These are phyloP conservation scores for Periphyllus acericola DNA, from an alignment of 2,888 invertebrate species.

Conservation along the genomic window DNA sequence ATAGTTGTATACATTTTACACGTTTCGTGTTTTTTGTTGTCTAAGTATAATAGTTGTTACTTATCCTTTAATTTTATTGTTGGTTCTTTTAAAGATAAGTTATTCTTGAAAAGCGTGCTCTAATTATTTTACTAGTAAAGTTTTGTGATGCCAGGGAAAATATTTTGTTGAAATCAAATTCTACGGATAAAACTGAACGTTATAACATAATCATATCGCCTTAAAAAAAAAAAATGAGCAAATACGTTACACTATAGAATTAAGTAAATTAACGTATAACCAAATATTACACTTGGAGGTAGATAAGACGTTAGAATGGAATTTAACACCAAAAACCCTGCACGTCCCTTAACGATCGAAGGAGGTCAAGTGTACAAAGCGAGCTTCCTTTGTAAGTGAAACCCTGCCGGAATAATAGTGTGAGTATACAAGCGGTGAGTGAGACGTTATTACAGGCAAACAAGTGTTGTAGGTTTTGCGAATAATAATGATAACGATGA, in stretches of 20 bases:
- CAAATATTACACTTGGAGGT: background rate
- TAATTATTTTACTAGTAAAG: background rate
- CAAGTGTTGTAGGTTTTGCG: background rate
- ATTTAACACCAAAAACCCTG: background rate
- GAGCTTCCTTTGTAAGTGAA: conserved; percentile 1
- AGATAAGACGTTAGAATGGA: conserved; percentile 7
- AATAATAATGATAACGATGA: background rate
- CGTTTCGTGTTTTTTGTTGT: background rate
- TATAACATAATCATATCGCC: background rate
- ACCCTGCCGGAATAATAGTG: background rate
- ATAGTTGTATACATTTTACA: background rate
- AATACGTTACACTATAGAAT: background rate
- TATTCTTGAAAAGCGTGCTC: background rate
- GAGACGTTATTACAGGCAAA: background rate
- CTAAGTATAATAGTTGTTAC: background rate
- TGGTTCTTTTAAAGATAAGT: background rate
- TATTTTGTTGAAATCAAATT: background rate
- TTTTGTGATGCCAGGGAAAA: background rate
- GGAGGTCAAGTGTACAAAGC: conserved; percentile 8
- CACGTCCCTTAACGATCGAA: background rate
- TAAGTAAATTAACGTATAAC: background rate
- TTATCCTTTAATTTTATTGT: background rate
- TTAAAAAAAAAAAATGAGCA: background rate
- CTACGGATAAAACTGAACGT: background rate
- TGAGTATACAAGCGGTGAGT: conserved; percentile 9